Conservation (phyloP, 2,888 invertebrate species). For the Drosophila sordidula region DNA sequence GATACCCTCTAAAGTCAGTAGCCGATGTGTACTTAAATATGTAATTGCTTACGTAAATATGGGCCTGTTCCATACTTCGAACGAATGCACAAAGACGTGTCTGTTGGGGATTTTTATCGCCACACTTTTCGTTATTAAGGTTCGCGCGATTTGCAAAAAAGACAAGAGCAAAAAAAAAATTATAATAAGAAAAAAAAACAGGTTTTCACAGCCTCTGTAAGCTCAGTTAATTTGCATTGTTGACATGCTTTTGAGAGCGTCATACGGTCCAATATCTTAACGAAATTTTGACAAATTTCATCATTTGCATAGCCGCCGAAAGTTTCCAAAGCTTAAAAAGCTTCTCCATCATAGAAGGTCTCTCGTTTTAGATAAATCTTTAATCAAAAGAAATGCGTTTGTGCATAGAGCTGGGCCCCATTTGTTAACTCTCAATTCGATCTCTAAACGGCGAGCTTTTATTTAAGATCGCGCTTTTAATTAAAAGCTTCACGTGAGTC, state of each 20-base stretch:
- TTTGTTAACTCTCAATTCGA: not conserved
- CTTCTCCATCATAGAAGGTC: not conserved
- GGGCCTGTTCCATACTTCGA: constrained; percentile 22
- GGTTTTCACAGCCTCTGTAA: constrained; percentile 35
- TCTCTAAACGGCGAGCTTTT: not conserved
- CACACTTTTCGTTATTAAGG: too few relatives aligned
- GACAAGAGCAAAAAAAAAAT: constrained; percentile 5
- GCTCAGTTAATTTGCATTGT: constrained; percentile 53
- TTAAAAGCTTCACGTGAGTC: constrained; percentile 10
- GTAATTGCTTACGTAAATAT: constrained; percentile 42
- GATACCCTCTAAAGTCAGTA: not conserved
- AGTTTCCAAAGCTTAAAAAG: constrained; percentile 12
- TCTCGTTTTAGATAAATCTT: not conserved
- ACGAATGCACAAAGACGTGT: not conserved
- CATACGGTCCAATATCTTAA: constrained; percentile 5
- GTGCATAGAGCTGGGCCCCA: not conserved
- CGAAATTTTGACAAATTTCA: constrained; percentile 21
- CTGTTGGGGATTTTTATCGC: constrained; percentile 17
- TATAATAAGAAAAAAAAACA: constrained; percentile 28
- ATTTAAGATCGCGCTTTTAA: not conserved
- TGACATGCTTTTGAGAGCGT: constrained; percentile 18
- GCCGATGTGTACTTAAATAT: constrained; percentile 13
- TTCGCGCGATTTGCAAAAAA: not conserved
- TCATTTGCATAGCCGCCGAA: constrained; percentile 26
- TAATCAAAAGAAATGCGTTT: not conserved